These are phyloP conservation scores for Xiphophorus birchmanni DNA, from an alignment of 2,797 vertebrate species.

Conservation along the genomic window DNA sequence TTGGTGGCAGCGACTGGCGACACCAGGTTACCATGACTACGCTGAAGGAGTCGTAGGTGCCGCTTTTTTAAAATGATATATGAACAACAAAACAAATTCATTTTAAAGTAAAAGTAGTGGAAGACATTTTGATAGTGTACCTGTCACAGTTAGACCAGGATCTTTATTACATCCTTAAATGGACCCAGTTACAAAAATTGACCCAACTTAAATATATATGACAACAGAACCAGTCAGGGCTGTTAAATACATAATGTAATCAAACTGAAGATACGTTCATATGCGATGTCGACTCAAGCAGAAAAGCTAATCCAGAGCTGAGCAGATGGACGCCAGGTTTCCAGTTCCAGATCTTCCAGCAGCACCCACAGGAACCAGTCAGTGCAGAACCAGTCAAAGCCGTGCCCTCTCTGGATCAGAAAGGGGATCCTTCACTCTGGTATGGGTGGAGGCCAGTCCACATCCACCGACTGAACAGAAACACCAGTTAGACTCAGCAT, in stretches of 20 bases:
- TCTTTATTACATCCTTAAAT: neutral
- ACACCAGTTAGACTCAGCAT: neutral
- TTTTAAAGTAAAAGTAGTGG: neutral
- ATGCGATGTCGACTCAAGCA: neutral
- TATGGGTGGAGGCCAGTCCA: slow-evolving; percentile 94
- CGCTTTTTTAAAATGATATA: neutral
- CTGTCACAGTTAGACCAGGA: neutral
- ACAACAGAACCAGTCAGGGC: slow-evolving; percentile 2
- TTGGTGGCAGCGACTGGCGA: too few species aligned
- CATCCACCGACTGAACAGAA: slow-evolving; percentile 89
- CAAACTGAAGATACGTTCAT: neutral
- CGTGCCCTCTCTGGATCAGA: neutral
- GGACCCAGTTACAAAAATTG: neutral
- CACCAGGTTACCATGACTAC: too few species aligned
- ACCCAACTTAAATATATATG: neutral
- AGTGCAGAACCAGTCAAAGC: neutral
- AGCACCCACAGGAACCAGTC: neutral
- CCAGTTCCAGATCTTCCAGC: neutral
- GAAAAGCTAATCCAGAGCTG: slow-evolving; percentile 4
- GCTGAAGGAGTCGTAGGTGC: too few species aligned
- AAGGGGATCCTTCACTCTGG: slow-evolving; percentile 75
- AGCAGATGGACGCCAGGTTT: neutral
- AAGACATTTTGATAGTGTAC: neutral
- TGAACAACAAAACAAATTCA: neutral
- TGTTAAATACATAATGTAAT: neutral